Base-by-base conservation (phyloP, 2,797 vertebrate genomes). In the Notamacropus eugenii region DNA sequence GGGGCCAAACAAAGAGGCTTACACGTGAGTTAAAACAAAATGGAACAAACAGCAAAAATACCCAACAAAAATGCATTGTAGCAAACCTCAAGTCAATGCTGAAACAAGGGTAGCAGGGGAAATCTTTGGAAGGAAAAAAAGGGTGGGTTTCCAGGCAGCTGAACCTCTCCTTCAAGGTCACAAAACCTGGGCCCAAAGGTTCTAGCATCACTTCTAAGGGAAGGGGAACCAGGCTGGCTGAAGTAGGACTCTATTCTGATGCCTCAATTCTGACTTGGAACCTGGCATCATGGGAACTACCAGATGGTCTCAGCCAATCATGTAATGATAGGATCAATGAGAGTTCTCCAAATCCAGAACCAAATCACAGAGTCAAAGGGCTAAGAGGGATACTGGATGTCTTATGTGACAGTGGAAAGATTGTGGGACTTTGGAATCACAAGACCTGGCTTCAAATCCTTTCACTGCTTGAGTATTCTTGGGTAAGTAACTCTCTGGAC, bases 91-190 rank as follows among this genome's bases (percentile, higher is more conserved):
- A 29, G 82, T 10, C 54, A 91, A 34, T 2, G 55, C 5, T 3
- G 55, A 92, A 94, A 90, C 67, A 56, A 56, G 93, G 92, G 90
- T 74, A 92, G 52, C 50, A 62, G 13, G 55, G 87, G 22, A 57
- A 67, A 93, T 58, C 94, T 95, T 58, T 19, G 54, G 40, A 87
- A 29, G 27, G 93, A 95, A 95, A 91, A 19, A 92, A 29, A 93
- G 54, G 87, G 55, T 3, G 87, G 6, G 50, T 54, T 95, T 95
- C 93, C 29, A 90, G 54, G 55, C 90, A 55, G 52, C 24, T 59
- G 67, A 55, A 27, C 74, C 46, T 58, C n/a, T 34, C 54, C 40
- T 91, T 54, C 10, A 55, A 46, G 3, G 91, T 74, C 92, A 92
- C 29, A 87, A 19, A 96, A 55, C 28, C 22, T 14, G 67, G 58